Evolutionary conservation across 2,888 invertebrate genomes (phyloP), one percentile per base, ranked within the genome.

Genomic region (Yponomeuta evonymella): DNA sequence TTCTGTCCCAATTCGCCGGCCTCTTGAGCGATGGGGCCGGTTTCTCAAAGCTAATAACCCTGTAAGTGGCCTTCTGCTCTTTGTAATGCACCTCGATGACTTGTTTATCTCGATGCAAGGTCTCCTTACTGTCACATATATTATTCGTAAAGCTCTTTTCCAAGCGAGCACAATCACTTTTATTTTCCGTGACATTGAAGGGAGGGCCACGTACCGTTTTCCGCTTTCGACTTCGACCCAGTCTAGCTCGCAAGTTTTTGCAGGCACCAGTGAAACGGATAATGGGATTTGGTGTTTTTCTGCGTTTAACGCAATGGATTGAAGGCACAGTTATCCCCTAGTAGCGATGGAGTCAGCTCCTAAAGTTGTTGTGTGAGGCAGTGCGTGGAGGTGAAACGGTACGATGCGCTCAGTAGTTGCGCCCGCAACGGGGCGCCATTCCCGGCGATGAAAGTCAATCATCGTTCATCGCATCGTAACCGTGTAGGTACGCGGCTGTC

Each of bases 361-460:
- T 51, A 66, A 66, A 15, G 23, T 58, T 69, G 70, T 70, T 43
- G 69, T 72, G 72, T 71, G 73, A 71, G 71, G 69, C 64, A 71
- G 71, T 67, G 71, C 73, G 69, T 72, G 79, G 75, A 78, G 80
- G 82, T 84, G 88, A 88, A 88, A 88, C 83, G 81, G 79, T 82
- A 79, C 80, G 83, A 80, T 81, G 81, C 81, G 81, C 81, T 80
- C 81, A 73, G 75, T 74, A 74, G 73, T 75, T 78, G 79, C 77
- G 76, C 74, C 77, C 76, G 83, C 86, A 82, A 82, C 83, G 85
- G 23, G 23, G 85, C 87, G 86, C 88, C 88, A 88, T 89, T 86
- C 87, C 83, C 83, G 82, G 83, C 88, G 85, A 90, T 87, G 89
- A 90, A 90, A 90, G 88, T 87, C 51, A 58, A 58, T 58, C 83